A percentile compares a stretch with the other conserved stretches of the same genome.
phyloP scores from a whole-genome alignment of 2,888 invertebrate species.

The Microdon myrmicae region DNA sequence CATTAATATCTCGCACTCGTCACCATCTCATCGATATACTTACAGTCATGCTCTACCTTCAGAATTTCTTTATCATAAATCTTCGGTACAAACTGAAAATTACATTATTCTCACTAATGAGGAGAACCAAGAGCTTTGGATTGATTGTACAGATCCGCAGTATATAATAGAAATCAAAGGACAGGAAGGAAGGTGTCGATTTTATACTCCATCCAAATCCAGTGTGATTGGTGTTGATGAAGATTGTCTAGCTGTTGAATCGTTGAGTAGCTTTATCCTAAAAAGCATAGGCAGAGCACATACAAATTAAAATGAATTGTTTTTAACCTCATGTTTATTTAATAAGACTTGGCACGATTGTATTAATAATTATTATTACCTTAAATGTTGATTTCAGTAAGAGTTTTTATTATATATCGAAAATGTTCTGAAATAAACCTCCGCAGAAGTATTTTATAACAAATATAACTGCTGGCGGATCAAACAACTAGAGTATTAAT shows the following conservation, averaged over 20 bases:
- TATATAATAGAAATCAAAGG: constrained; percentile 57
- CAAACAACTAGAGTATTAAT: too few relatives aligned
- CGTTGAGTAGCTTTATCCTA: constrained; percentile 60
- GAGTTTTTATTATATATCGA: too few relatives aligned
- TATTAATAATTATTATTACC: too few relatives aligned
- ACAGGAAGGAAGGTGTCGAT: constrained; percentile 55
- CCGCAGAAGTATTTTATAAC: too few relatives aligned
- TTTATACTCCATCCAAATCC: constrained; percentile 59
- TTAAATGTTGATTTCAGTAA: too few relatives aligned
- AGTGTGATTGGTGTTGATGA: constrained; percentile 60
- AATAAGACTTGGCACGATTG: too few relatives aligned
- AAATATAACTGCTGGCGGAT: too few relatives aligned
- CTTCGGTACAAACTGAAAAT: constrained; percentile 60
- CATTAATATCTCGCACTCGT: constrained; percentile 60
- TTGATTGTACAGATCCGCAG: constrained; percentile 59
- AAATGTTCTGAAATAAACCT: too few relatives aligned
- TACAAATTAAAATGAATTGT: too few relatives aligned
- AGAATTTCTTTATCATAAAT: constrained; percentile 56
- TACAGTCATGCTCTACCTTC: constrained; percentile 57
- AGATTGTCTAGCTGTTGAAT: constrained; percentile 58
- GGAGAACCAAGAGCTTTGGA: constrained; percentile 61
- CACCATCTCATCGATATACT: constrained; percentile 61
- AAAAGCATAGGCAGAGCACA: too few relatives aligned
- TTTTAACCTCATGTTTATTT: too few relatives aligned
- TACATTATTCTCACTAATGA: constrained; percentile 59